Base-by-base conservation (phyloP, 2,888 invertebrate genomes). In the Iphiclides podalirius region DNA sequence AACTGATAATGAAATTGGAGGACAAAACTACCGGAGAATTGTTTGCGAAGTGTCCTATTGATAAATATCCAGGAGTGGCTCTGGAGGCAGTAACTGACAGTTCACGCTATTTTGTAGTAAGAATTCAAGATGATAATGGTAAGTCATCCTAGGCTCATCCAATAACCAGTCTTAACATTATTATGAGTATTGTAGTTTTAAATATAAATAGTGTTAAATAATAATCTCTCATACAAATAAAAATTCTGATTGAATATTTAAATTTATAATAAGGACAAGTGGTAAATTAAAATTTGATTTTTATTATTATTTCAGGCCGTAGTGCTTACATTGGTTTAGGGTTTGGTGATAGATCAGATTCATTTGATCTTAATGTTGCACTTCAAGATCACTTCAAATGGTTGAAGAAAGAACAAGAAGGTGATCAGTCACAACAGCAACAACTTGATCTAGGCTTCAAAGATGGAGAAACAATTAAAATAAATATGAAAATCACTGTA, bases 401-500 rank as follows among this genome's bases (percentile, higher is more conserved):
- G 94, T 84, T 96, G 37, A 95, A 95, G 75, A 94, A 95, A 68
- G 95, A 96, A 74, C 93, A 94, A 67, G 92, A 92, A 66, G 93
- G 92, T 48, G 95, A 96, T 67, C 91, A 93, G 62, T 91, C 91
- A 53, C 93, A 94, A 7, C 92, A 92, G 52, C 93, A 92, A 63
- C 94, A 96, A 64, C 88, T 99, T 34, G 98, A 99, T 90, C 91
- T 99, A 46, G 95, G 98, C 40, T 99, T 99, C 77, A 99, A 99
- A 75, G 99, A 99, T 72, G 99, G 99, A 13, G 98, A 99, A 90
- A 99, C 99, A 1, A 99, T 99, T 60, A 99, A 98, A 89, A 98
- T 99, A 53, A 99, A 98, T 75, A 97, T 99, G 95, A 96, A 97
- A 87, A 97, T 97, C 59, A 96, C 96, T 57, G 96, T 96, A 90